phyloP scores from a whole-genome alignment of 1,140 invertebrate genomes.

The Caenorhabditis inopinata region DNA sequence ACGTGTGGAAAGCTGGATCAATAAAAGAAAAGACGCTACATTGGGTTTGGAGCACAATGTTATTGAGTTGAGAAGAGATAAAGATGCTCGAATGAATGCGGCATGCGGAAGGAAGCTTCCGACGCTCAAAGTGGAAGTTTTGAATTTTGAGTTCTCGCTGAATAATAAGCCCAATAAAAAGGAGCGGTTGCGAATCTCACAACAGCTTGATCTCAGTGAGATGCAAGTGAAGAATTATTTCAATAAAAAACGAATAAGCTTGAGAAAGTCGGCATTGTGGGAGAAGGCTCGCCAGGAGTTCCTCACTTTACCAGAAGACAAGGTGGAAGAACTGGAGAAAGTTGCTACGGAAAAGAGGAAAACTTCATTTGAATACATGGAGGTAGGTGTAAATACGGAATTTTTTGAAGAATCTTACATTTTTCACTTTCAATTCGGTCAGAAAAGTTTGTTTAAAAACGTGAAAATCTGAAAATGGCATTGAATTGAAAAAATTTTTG shows the following conservation, averaged over 20 bases:
- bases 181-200: neutral
- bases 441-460: too few species aligned
- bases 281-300: neutral
- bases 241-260: neutral
- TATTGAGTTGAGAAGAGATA: neutral
- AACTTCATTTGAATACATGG: neutral
- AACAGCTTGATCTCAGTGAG: neutral
- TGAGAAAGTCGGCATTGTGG: neutral
- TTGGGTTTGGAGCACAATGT: neutral
- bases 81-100: neutral
- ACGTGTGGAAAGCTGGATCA: neutral
- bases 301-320: neutral
- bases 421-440: too few species aligned
- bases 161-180: neutral
- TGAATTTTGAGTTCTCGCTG: neutral
- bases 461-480: too few species aligned
- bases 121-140: neutral
- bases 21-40: neutral
- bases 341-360: neutral
- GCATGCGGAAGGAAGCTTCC: neutral
- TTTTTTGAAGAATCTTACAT: neutral
- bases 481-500: too few species aligned
- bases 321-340: neutral
- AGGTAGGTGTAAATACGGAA: neutral
- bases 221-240: neutral